These are phyloP conservation scores for Clarias pachynema DNA, from an alignment of 2,797 vertebrate genomes.

Conservation along the genomic window DNA sequence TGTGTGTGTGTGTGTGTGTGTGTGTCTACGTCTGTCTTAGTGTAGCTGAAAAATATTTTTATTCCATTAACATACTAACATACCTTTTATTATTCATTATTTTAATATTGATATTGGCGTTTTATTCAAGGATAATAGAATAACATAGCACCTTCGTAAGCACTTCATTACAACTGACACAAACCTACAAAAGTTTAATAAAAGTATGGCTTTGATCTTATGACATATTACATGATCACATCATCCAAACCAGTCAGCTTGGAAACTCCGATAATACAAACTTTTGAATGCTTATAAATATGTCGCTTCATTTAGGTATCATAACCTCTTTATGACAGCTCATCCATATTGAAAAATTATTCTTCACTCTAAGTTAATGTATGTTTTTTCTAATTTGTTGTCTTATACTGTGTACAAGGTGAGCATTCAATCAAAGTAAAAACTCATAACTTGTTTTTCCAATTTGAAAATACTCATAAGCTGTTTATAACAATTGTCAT, in stretches of 20 bases:
- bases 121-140: not conserved
- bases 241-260: not conserved
- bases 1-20: not conserved
- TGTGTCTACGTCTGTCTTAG: not conserved
- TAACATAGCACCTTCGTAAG: not conserved
- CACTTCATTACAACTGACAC: not conserved
- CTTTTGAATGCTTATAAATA: not conserved
- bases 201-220: not conserved
- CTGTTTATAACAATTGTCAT: not conserved
- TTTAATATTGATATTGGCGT: not conserved
- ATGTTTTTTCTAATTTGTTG: not conserved
- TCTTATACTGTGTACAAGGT: not conserved
- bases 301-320: not conserved
- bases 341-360: not conserved
- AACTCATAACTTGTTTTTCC: not conserved
- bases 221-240: not conserved
- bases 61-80: not conserved
- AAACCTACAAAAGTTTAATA: not conserved
- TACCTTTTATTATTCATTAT: not conserved
- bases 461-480: no score
- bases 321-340: not conserved
- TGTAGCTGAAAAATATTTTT: not conserved
- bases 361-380: not conserved
- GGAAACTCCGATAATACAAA: not conserved
- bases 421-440: no score